Evolutionary conservation across 2,888 invertebrate genomes (phyloP).

Genomic region (Zootermopsis nevadensis): DNA sequence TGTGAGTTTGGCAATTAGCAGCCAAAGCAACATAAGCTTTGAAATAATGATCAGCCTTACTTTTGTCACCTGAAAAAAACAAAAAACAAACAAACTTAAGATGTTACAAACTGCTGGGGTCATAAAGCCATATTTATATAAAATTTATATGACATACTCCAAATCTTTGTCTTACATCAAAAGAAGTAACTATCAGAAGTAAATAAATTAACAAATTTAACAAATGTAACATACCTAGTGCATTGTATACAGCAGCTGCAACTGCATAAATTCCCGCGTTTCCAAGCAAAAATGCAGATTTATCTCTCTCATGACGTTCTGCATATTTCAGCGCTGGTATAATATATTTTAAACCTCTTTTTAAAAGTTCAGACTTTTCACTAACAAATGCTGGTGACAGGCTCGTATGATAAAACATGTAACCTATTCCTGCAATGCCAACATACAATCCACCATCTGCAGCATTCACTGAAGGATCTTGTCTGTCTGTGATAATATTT

Average conservation of each 20-base stretch:
- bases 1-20: slow-evolving; percentile 65
- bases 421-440: slow-evolving; percentile 78
- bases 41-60: slow-evolving; percentile 59
- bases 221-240: slow-evolving; percentile 66
- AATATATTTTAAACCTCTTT: slow-evolving; percentile 72
- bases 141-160: too few species aligned
- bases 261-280: slow-evolving; percentile 82
- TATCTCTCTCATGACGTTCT: slow-evolving; percentile 62
- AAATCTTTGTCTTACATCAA: too few species aligned
- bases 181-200: too few species aligned
- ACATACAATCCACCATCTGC: slow-evolving; percentile 75
- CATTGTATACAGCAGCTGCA: slow-evolving; percentile 72
- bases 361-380: slow-evolving; percentile 65
- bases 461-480: slow-evolving; percentile 59
- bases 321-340: slow-evolving; percentile 70
- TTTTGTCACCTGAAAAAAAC: slow-evolving; percentile 58
- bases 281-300: slow-evolving; percentile 81
- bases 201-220: too few species aligned
- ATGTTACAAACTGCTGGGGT: too few species aligned
- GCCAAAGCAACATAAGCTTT: slow-evolving; percentile 63
- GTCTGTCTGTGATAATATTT: slow-evolving; percentile 53
- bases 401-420: slow-evolving; percentile 78
- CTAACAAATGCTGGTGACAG: slow-evolving; percentile 67
- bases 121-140: too few species aligned
- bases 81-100: too few species aligned